Evolutionary conservation across 1,140 invertebrate species (phyloP).

Genomic region (Linepithema humile): DNA sequence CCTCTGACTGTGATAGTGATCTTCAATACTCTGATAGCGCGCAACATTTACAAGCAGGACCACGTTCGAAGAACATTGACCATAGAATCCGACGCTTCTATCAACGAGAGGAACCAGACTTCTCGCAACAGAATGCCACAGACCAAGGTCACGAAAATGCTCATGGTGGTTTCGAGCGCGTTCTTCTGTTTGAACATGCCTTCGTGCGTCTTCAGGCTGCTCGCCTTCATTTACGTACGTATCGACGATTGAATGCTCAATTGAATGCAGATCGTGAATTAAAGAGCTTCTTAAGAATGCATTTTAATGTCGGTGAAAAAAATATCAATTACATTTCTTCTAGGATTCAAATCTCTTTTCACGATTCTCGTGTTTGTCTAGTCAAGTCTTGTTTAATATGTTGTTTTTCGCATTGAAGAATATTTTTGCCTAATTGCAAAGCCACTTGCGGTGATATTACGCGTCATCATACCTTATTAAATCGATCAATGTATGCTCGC

Average conservation of each 20-base stretch:
- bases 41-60: constrained; percentile 87
- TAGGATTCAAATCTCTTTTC: background rate
- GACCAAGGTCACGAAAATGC: constrained; percentile 91
- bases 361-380: background rate
- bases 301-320: background rate
- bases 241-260: background rate
- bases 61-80: constrained; percentile 85
- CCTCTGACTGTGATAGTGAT: constrained; percentile 89
- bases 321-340: background rate
- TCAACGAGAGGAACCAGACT: constrained; percentile 69
- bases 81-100: constrained; percentile 78
- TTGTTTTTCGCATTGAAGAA: background rate
- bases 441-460: background rate
- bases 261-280: background rate
- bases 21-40: constrained; percentile 89
- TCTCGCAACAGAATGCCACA: constrained; percentile 83
- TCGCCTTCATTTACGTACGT: constrained; percentile 86
- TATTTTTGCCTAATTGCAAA: background rate
- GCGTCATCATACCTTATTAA: background rate
- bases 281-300: background rate
- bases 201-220: constrained; percentile 87
- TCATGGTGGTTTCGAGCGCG: constrained; percentile 91
- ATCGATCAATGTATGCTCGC: too few relatives aligned
- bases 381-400: background rate
- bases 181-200: constrained; percentile 93